Evolutionary conservation across 2,113 vertebrate species (phyloP).

Genomic region (Hyperopisus bebe): DNA sequence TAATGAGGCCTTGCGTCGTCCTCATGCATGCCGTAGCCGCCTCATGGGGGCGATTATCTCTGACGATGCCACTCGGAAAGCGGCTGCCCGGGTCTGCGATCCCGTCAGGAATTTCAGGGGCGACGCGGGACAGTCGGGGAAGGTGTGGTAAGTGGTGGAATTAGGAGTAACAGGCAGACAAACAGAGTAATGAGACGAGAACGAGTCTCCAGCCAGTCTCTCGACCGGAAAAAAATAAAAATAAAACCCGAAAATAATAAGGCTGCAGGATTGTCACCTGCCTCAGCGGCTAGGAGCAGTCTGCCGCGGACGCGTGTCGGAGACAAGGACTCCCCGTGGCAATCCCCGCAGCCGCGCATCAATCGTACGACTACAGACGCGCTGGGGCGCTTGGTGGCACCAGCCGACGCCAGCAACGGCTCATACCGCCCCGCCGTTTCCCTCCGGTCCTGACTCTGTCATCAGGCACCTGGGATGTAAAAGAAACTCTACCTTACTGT

Average conservation of each 20-base stretch:
- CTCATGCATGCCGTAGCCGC: neutral
- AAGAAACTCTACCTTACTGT: neutral
- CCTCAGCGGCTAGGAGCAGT: neutral
- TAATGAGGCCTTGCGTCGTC: neutral
- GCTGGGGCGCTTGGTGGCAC: neutral
- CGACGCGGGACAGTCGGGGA: neutral
- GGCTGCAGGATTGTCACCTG: neutral
- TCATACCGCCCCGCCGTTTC: neutral
- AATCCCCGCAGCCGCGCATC: neutral
- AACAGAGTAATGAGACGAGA: neutral
- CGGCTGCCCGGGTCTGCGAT: neutral
- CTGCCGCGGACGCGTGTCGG: neutral
- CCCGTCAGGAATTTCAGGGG: neutral
- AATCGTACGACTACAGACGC: neutral
- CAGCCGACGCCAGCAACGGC: too few species aligned
- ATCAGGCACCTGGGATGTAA: neutral
- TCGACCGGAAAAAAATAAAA: neutral
- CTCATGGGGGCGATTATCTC: neutral
- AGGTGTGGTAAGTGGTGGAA: neutral
- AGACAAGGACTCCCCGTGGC: neutral
- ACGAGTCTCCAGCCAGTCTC: neutral
- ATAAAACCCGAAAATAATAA: neutral
- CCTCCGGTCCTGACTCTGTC: neutral
- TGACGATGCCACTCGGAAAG: neutral
- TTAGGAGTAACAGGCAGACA: neutral